Evolutionary conservation across 1,140 invertebrate genomes (phyloP), one percentile per base, ranked within the genome.

Genomic region (Cecropterus lyciades): DNA sequence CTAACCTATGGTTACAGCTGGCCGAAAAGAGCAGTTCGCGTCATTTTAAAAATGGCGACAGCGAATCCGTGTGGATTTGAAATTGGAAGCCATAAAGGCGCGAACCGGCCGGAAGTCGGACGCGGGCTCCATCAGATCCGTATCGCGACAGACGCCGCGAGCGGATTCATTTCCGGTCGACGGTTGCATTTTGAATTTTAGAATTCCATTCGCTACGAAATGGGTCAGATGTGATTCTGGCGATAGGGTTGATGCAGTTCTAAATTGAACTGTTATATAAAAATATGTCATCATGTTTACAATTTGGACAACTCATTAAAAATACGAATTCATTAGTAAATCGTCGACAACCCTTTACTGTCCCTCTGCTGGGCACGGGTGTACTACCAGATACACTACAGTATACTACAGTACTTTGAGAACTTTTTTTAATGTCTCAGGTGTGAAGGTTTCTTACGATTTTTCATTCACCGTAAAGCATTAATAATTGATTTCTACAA

Each of bases 61-160:
- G 33, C 40, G 55, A 46, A 46, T 46, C 14, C 56, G 13, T 55
- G 59, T 40, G 69, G 75, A 81, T 89, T 86, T 79, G 73, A 90
- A 85, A 90, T 85, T 89, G 85, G 84, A 88, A 86, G 70, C 79
- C 83, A 85, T 89, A 87, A 91, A 89, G 82, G 82, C 85, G 79
- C 81, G 82, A 84, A 86, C 78, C 75, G 70, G 73, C 81, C 82
- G 85, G 82, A 87, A 80, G 82, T 83, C 77, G 75, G 75, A 79
- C 77, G 75, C 73, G 75, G 52, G 75, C 77, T 86, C 81, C 80
- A 86, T 87, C 85, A 84, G 86, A 91, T 89, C 86, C 72, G 77
- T 89, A 91, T 91, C 88, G 84, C 70, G 71, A 76, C 77, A 79
- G 79, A 80, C 78, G 80, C 76, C 78, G 80, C 79, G 75, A 80